A percentile compares a stretch with the other conserved stretches of the same genome.
phyloP scores from a whole-genome alignment of 30 jellyfish, hydroid and myxozoan species.

The Pelagia noctiluca region DNA sequence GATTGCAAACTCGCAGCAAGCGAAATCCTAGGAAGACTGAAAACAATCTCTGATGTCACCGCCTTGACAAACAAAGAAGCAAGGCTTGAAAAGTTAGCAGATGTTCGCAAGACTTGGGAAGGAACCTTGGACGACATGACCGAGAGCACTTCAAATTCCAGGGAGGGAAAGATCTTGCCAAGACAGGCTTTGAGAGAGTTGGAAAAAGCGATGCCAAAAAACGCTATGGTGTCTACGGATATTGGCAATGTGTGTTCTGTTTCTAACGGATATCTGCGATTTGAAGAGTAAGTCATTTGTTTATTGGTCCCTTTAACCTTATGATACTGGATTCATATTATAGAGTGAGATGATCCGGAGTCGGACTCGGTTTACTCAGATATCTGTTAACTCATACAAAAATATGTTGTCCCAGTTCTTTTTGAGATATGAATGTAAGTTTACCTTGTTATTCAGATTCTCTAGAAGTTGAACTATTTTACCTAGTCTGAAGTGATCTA shows the following conservation, averaged over 20 bases:
- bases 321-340: too few relatives aligned
- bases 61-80: conserved; percentile 60
- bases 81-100: conserved; percentile 61
- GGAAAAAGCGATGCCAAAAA: conserved; percentile 83
- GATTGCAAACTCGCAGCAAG: conserved; percentile 69
- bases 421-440: too few relatives aligned
- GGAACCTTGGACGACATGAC: conserved; percentile 68
- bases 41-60: conserved; percentile 46
- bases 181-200: conserved; percentile 79
- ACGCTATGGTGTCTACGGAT: conserved; percentile 87
- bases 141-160: conserved; percentile 34
- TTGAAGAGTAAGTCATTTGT: conserved; percentile 23
- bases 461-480: too few relatives aligned
- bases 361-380: too few relatives aligned
- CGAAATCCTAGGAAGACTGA: conserved; percentile 63
- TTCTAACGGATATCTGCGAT: conserved; percentile 74
- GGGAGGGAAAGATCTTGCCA: conserved; percentile 74
- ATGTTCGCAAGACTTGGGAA: conserved; percentile 75
- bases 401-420: too few relatives aligned
- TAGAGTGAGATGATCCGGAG: too few relatives aligned
- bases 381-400: too few relatives aligned
- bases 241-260: conserved; percentile 90
- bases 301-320: too few relatives aligned
- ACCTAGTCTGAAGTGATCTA: too few relatives aligned
- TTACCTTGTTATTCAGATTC: too few relatives aligned